Conservation (phyloP, 2,113 vertebrate genomes). For the Phalacrocorax pelagicus region DNA sequence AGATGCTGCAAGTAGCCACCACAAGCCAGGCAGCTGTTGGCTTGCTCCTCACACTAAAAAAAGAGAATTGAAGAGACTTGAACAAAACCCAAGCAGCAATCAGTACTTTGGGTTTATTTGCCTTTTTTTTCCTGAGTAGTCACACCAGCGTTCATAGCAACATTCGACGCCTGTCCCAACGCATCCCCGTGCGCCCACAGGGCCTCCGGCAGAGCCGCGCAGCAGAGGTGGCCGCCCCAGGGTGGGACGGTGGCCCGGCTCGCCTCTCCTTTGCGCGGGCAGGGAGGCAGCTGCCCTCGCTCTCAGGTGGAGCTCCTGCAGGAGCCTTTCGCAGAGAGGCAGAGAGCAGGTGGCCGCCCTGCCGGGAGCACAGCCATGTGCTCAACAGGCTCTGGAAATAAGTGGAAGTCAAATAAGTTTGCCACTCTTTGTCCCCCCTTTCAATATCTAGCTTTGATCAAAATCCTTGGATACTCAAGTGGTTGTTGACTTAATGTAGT, state of each 20-base stretch:
- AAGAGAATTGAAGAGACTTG: background rate
- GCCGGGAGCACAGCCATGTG: background rate
- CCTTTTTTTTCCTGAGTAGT: background rate
- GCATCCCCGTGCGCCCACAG: accelerated
- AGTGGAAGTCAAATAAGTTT: constrained; percentile 56
- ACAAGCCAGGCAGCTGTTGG: background rate
- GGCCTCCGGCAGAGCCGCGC: background rate
- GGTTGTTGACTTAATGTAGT: constrained; percentile 63
- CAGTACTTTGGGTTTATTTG: background rate
- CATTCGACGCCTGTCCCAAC: background rate
- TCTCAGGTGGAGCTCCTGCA: background rate
- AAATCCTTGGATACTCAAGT: constrained; percentile 56
- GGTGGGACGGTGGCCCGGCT: too few relatives aligned
- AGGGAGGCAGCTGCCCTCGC: background rate
- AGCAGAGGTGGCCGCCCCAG: too few relatives aligned
- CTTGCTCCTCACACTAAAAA: background rate
- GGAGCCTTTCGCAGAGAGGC: background rate
- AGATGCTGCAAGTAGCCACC: background rate
- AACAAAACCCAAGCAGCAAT: background rate
- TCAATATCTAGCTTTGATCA: constrained; percentile 58
- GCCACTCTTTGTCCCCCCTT: constrained; percentile 31
- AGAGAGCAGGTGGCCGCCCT: background rate
- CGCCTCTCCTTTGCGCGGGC: background rate
- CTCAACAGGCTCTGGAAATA: constrained; percentile 42
- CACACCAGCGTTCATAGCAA: accelerated